These are phyloP conservation scores for Tanytarsus gracilentus DNA, from an alignment of 2,888 invertebrate genomes.

Conservation along the genomic window DNA sequence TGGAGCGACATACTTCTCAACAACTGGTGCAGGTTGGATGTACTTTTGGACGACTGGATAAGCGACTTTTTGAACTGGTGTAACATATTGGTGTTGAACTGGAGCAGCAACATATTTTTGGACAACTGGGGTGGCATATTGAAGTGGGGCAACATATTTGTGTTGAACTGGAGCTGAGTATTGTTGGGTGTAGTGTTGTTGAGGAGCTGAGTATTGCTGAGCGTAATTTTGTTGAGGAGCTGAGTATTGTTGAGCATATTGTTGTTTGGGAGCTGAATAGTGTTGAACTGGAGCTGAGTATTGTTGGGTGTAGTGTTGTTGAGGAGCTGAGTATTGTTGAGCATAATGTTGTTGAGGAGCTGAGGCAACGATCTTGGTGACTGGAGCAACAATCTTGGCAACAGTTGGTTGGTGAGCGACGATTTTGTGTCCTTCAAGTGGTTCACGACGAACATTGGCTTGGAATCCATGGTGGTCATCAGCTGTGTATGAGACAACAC, in stretches of 20 bases:
- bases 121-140: neutral
- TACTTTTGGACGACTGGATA: neutral
- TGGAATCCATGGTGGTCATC: constrained; percentile 26
- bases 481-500: constrained; percentile 25
- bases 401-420: constrained; percentile 10
- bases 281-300: constrained; percentile 6
- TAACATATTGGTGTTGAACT: neutral
- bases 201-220: constrained; percentile 11
- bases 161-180: neutral
- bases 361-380: no score
- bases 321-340: neutral
- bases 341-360: no score
- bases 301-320: neutral
- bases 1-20: constrained; percentile 4
- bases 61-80: neutral
- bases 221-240: neutral
- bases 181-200: neutral
- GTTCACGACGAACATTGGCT: constrained; percentile 27
- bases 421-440: constrained; percentile 13
- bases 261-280: neutral
- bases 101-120: neutral
- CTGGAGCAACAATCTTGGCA: constrained; percentile 10
- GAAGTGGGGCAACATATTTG: neutral
- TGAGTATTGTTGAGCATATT: neutral
- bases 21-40: constrained; percentile 8